Evolutionary conservation across 2,888 invertebrate species (phyloP).

Genomic region (Rhagonycha fulva): DNA sequence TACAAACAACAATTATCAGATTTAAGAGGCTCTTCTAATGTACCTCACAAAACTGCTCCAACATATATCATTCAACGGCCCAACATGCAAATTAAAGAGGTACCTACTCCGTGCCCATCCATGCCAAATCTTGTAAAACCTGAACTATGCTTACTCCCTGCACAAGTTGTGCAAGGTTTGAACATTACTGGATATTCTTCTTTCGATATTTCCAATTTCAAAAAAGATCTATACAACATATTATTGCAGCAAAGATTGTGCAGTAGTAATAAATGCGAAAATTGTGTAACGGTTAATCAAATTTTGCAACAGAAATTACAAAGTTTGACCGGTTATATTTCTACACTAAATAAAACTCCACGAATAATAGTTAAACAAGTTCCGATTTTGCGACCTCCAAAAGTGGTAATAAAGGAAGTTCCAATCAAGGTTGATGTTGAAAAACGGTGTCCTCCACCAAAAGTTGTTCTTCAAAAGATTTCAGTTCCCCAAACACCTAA

Average conservation of each 20-base stretch:
- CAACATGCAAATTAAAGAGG: constrained; percentile 9
- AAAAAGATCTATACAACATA: constrained; percentile 2
- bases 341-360: background rate
- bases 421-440: background rate
- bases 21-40: background rate
- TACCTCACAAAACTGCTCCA: background rate
- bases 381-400: background rate
- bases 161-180: background rate
- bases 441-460: background rate
- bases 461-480: background rate
- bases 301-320: background rate
- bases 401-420: background rate
- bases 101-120: constrained; percentile 1
- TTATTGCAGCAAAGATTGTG: background rate
- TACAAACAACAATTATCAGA: background rate
- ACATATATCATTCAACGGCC: constrained; percentile 1
- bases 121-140: constrained; percentile 8
- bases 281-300: background rate
- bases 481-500: background rate
- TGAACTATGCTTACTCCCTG: background rate
- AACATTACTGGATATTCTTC: background rate
- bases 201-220: constrained; percentile 1
- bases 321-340: background rate
- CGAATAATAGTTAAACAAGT: background rate
- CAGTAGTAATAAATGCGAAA: background rate